phyloP scores from a whole-genome alignment of 1,140 invertebrate genomes.

The Lasioglossum albipes region DNA sequence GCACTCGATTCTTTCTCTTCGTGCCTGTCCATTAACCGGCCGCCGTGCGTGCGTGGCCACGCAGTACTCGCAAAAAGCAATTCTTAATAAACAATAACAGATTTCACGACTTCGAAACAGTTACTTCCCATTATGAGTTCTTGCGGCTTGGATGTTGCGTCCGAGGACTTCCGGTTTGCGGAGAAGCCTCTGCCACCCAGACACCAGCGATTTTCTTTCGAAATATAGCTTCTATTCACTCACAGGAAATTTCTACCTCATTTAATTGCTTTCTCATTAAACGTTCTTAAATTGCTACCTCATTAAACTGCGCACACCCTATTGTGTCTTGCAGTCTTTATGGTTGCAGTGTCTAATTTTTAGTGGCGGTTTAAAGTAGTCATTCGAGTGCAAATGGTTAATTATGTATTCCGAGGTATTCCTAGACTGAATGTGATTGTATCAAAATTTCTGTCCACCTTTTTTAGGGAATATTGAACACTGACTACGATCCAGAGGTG shows the following conservation, averaged over 20 bases:
- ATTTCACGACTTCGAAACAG: slow-evolving; percentile 61
- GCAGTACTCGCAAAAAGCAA: slow-evolving; percentile 44
- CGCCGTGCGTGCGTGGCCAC: slow-evolving; percentile 32
- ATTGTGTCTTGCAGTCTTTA: too few relatives aligned
- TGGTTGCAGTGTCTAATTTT: too few relatives aligned
- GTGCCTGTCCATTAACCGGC: slow-evolving; percentile 47
- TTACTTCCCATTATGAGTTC: slow-evolving; percentile 63
- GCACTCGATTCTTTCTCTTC: slow-evolving; percentile 34
- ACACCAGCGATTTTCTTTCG: too few relatives aligned
- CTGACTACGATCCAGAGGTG: too few relatives aligned
- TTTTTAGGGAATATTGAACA: background rate
- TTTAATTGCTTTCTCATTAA: background rate
- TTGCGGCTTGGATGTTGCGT: slow-evolving; percentile 35
- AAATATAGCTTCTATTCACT: too few relatives aligned
- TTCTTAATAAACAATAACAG: slow-evolving; percentile 65
- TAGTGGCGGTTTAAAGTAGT: too few relatives aligned
- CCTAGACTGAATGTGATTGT: background rate
- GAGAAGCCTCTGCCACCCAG: background rate
- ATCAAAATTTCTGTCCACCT: background rate
- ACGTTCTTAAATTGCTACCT: too few relatives aligned
- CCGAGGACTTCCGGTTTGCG: background rate
- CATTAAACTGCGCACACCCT: too few relatives aligned
- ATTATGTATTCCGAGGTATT: too few relatives aligned
- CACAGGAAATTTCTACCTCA: too few relatives aligned
- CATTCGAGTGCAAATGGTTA: too few relatives aligned